Evolutionary conservation across 2,113 vertebrate genomes (phyloP), one percentile per base, ranked within the genome.

Genomic region (Emydocephalus ijimae): DNA sequence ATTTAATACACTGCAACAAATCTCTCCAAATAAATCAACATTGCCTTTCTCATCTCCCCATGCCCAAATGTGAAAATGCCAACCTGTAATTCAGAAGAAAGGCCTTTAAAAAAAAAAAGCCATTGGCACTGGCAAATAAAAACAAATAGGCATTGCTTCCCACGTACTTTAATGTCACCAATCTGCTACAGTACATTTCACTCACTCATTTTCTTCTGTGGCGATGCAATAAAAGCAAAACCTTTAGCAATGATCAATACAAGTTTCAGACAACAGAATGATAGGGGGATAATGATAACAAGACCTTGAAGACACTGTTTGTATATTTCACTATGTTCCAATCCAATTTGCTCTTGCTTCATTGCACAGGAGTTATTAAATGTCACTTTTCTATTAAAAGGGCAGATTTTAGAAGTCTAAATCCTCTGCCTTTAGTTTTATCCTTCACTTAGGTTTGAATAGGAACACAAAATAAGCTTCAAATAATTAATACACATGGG

Each of bases 281-380:
- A 91, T 88, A 95, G 1, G 74, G 89, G n/a, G 91, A 94, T 81
- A 87, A 93, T 85, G n/a, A 91, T 86, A 92, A 91, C 89, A 54
- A 2, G 9, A 64, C 29, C 90, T 93, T 92, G 92, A 92, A 59
- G 94, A 91, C 54, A 93, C n/a, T 18, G 64, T 91, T 96, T 95
- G 92, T 92, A 9, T 91, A 95, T 93, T 94, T 96, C 94, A 85
- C 45, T 94, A 93, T 96, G 54, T 45, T 93, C 34, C 61, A 93
- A 95, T 34, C 39, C 48, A 93, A 85, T 94, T 93, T 45, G 94
- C 55, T 88, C 24, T 89, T 94, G 85, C 91, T 56, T 96, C 93
- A 96, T 94, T 95, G 96, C 88, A 94, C 61, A 52, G 23, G 92
- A 94, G 69, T 91, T 95, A 95, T 94, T 96, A 96, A 95, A 96